These are phyloP conservation scores for Stichodactyla mertensii DNA, from an alignment of 64 coral and sea anemone species.

Conservation along the genomic window DNA sequence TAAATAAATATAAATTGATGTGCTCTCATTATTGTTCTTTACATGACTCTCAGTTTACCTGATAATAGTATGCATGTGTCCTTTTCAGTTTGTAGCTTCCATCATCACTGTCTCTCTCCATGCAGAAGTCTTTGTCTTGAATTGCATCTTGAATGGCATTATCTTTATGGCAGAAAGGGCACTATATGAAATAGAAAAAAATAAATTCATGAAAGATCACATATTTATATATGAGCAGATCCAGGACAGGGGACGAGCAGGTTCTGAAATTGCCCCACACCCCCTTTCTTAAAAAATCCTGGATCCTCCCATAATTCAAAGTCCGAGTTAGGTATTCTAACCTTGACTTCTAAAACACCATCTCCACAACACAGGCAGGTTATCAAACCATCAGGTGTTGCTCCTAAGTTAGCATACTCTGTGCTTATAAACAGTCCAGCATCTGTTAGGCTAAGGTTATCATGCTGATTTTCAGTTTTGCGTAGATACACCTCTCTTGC, in stretches of 20 bases:
- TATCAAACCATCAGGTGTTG: conserved; percentile 49
- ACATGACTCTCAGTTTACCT: too few relatives aligned
- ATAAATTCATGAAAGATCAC: not conserved
- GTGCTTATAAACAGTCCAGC: conserved; percentile 44
- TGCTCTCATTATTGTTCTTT: too few relatives aligned
- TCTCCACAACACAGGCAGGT: conserved; percentile 41
- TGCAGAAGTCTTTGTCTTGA: too few relatives aligned
- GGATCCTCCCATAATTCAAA: not conserved
- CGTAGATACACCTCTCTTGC: conserved; percentile 32
- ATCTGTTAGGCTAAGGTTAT: conserved; percentile 20
- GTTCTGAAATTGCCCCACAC: too few relatives aligned
- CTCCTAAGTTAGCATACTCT: conserved; percentile 37
- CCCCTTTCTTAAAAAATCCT: too few relatives aligned
- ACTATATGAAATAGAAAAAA: conserved; percentile 32
- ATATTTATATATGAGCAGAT: conserved; percentile 18
- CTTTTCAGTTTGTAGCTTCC: too few relatives aligned
- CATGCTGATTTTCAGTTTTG: conserved; percentile 25
- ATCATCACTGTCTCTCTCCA: too few relatives aligned
- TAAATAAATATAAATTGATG: too few relatives aligned
- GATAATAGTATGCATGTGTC: too few relatives aligned
- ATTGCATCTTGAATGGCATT: not conserved
- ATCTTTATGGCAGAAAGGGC: conserved; percentile 47
- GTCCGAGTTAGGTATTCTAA: not conserved
- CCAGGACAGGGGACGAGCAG: too few relatives aligned
- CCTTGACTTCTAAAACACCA: conserved; percentile 37